Conservation (phyloP, 2,113 vertebrate genomes). For the Erythrocercus mccallii region DNA sequence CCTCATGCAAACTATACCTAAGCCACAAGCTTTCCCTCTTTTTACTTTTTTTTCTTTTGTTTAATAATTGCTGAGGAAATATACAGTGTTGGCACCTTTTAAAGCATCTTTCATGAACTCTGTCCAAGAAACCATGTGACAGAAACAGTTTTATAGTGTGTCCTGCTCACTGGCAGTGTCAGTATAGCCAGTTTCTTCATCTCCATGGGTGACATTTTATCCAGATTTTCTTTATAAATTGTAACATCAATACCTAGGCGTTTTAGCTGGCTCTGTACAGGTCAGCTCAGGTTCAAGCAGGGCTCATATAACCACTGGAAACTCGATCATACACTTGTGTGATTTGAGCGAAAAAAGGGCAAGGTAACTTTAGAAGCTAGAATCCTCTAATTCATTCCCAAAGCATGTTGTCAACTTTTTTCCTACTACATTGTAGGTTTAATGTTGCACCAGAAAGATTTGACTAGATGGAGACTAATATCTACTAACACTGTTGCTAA, state of each 20-base stretch:
- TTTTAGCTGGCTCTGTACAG: neutral
- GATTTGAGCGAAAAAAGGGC: neutral
- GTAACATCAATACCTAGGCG: neutral
- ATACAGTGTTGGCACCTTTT: neutral
- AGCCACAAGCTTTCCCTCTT: neutral
- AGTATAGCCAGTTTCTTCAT: neutral
- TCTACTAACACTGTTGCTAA: neutral
- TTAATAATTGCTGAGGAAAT: neutral
- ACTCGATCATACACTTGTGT: neutral
- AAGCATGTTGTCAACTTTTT: neutral
- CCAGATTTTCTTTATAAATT: neutral
- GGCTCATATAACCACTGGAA: neutral
- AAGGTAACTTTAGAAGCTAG: conserved; percentile 2
- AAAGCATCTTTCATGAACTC: neutral
- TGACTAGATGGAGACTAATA: neutral
- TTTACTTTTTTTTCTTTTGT: neutral
- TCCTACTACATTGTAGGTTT: neutral
- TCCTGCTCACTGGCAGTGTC: neutral
- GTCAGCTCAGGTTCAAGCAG: neutral
- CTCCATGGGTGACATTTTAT: neutral
- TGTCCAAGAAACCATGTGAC: neutral
- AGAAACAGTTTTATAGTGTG: neutral
- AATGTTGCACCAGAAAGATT: neutral
- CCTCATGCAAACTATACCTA: neutral
- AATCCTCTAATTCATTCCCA: conserved; percentile 17